Evolutionary conservation across 1,140 invertebrate genomes (phyloP), one percentile per base, ranked within the genome.

Genomic region (Sitophilus oryzae): DNA sequence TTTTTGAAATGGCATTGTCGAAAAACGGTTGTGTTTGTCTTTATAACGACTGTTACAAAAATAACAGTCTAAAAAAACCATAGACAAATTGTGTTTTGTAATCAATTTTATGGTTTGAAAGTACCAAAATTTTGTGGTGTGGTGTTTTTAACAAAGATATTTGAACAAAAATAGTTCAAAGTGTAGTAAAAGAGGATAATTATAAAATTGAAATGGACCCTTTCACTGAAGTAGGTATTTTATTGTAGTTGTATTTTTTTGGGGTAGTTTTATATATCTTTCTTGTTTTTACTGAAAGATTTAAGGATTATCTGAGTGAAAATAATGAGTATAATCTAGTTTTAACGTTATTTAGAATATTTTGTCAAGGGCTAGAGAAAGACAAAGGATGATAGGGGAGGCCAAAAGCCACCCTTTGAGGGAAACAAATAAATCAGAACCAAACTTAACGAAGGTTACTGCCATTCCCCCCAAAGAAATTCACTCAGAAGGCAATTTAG

Each of bases 321-420:
- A n/a, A n/a, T n/a, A n/a, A n/a, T n/a, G n/a, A n/a, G n/a, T n/a
- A n/a, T n/a, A n/a, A n/a, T n/a, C n/a, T n/a, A n/a, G n/a, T n/a
- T n/a, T n/a, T n/a, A n/a, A n/a, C n/a, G n/a, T 40, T 5, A 6
- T 56, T 40, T 52, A 80, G 78, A 70, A 75, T 47, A 77, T 80
- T 70, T 64, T 80, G 42, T 75, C 77, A 41, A 68, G 79, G 51
- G 78, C 79, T 44, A 75, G 71, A 56, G 74, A 73, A 45, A 72
- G 79, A n/a, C 72, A 78, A 52, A 76, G 76, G 66, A 74, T 78
- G 58, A 63, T 79, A 42, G 51, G 70, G 21, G 67, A 69, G 45
- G 68, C 58, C 44, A 65, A 67, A 40, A 62, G 65, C 45, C 73
- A 68, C 46, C 76, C 74, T 34, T 62, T 76, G 18, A 71, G 71